Evolutionary conservation across 2,113 vertebrate species (phyloP).

Genomic region (Anoplopoma fimbria): DNA sequence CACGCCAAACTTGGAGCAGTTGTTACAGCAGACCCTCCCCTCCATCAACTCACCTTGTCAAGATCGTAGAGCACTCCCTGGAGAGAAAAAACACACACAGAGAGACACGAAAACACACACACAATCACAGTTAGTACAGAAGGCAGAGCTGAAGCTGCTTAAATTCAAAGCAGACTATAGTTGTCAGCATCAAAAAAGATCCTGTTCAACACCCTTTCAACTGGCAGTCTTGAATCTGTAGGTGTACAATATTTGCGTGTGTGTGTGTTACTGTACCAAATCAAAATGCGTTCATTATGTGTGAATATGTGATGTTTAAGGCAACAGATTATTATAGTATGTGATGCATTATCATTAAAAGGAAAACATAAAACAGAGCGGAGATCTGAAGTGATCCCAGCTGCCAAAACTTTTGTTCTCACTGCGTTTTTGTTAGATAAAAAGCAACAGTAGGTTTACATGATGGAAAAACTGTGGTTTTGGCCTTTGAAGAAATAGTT

Average conservation of each 20-base stretch:
- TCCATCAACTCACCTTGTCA: slow-evolving; percentile 91
- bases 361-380: background rate
- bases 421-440: background rate
- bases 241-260: background rate
- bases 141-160: slow-evolving; percentile 21
- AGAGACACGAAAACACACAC: slow-evolving; percentile 54
- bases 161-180: slow-evolving; percentile 27
- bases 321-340: background rate
- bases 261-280: background rate
- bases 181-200: slow-evolving; percentile 26
- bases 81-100: slow-evolving; percentile 58
- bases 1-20: slow-evolving; percentile 2
- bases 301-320: background rate
- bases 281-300: slow-evolving; percentile 2
- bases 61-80: slow-evolving; percentile 98
- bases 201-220: slow-evolving; percentile 13
- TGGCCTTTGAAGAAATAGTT: background rate
- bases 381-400: background rate
- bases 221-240: background rate
- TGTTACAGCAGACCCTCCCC: slow-evolving; percentile 12
- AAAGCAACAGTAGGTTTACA: background rate
- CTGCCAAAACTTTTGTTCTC: background rate
- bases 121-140: slow-evolving; percentile 34
- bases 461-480: background rate
- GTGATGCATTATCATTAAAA: background rate